Evolutionary conservation across 2,888 invertebrate genomes (phyloP), one percentile per base, ranked within the genome.

Genomic region (Parthenolecanium corni): DNA sequence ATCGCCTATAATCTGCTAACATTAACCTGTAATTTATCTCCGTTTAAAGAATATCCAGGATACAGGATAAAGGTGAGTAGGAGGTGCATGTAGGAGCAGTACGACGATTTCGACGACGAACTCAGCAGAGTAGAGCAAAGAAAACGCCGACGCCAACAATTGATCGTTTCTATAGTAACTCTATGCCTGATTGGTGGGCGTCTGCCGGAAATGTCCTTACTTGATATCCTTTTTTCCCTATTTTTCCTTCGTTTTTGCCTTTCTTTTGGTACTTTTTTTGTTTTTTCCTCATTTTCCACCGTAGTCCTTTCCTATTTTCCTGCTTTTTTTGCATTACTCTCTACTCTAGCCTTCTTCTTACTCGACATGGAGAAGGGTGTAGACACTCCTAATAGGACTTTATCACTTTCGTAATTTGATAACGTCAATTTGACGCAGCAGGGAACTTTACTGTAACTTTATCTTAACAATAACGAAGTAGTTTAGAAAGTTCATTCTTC

Each of bases 201-300:
- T 61, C 61, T 61, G 61, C 51, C 61, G 61, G 61, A 61, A 61
- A 61, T 21, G 61, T 61, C 51, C 61, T 61, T 49, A 61, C 61
- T 49, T 51, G 49, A 51, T 20, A 49, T 47, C 61, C 21, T 36
- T 31, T 61, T 61, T 14, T 49, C 21, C 5, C 21, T 3, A 31
- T 31, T 9, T 9, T 31, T 31, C 9, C 9, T 31, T 31, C 31
- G 4, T 31, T 31, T 31, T 31, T 31, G n/a, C n/a, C 9, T 31
- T 31, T 31, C 9, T 31, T 31, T 31, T 31, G 31, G 4, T 31
- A 6, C 31, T 31, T 31, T 31, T 31, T 9, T 31, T 31, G 31
- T 31, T 6, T 9, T 31, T 31, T 31, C 4, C 31, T 31, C 9
- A 6, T 31, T 31, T 4, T 31, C 9, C 9, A 6, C 9, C 31